A percentile compares a stretch with the other conserved stretches of the same genome.
These are phyloP conservation scores for Probaryconus sp. DNA, from an alignment of 1,140 invertebrate species.

Conservation along the genomic window DNA sequence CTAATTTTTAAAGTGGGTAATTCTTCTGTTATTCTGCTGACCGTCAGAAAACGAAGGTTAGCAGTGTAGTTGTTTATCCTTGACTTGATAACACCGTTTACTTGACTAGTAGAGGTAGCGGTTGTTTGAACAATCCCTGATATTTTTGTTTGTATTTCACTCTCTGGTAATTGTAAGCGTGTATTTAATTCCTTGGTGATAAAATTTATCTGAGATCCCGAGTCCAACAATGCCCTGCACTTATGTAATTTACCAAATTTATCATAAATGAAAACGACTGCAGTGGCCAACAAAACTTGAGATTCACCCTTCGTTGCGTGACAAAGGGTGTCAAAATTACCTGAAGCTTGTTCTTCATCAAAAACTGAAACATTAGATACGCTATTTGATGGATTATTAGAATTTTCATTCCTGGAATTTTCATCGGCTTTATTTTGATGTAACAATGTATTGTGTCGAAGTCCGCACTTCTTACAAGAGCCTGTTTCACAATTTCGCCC, in stretches of 20 bases:
- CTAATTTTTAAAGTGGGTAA: conserved; percentile 3
- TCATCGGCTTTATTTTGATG: conserved; percentile 9
- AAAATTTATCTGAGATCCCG: conserved; percentile 7
- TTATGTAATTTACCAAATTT: conserved; percentile 1
- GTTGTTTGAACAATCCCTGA: conserved; percentile 10
- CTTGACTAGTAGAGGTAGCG: conserved; percentile 1
- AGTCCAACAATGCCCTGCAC: conserved; percentile 10
- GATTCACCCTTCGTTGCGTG: background rate
- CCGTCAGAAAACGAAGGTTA: background rate
- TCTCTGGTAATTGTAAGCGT: background rate
- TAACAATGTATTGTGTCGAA: conserved; percentile 13
- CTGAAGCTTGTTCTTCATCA: background rate
- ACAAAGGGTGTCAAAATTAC: background rate
- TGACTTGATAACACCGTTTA: background rate
- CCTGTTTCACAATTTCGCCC: conserved; percentile 8
- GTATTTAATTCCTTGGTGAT: background rate
- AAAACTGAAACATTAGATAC: too few relatives aligned
- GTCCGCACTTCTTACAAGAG: conserved; percentile 9
- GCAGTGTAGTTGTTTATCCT: background rate
- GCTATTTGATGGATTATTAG: too few relatives aligned
- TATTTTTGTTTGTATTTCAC: background rate
- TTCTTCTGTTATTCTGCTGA: conserved; percentile 8
- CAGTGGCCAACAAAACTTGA: conserved; percentile 6
- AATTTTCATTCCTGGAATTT: too few relatives aligned
- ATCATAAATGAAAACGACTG: conserved; percentile 4